Percentiles rank a stretch among this genome's conserved stretches.
Evolutionary conservation across 2,113 vertebrate species (phyloP).

Genomic region (Hippolais icterina): DNA sequence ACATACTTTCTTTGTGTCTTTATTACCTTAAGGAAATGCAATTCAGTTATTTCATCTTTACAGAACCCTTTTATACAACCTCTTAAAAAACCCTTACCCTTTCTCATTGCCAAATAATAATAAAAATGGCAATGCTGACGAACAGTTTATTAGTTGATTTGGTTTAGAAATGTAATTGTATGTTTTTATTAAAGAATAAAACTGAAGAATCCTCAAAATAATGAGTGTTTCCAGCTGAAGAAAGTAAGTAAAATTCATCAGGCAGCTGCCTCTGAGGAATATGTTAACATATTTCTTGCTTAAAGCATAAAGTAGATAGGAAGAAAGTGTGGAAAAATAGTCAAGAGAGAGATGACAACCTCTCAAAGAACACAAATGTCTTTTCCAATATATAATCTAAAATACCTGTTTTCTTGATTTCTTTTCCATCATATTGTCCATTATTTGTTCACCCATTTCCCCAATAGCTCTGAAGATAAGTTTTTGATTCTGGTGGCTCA

Average conservation of each 20-base stretch:
- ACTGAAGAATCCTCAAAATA: not conserved
- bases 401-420: not conserved
- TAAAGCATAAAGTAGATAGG: not conserved
- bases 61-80: not conserved
- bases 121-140: not conserved
- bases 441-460: not conserved
- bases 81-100: not conserved
- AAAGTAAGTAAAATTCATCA: not conserved
- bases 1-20: conserved; percentile 10
- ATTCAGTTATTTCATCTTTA: conserved; percentile 23
- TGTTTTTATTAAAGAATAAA: conserved; percentile 35
- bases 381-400: not conserved
- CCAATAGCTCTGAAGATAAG: not conserved
- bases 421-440: not conserved
- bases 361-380: not conserved
- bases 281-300: conserved; percentile 2
- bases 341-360: not conserved
- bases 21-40: conserved; percentile 14
- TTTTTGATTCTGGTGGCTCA: not conserved
- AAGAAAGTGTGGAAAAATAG: not conserved
- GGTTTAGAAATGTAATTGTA: not conserved
- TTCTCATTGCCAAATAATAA: not conserved
- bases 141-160: not conserved
- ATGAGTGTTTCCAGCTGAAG: not conserved
- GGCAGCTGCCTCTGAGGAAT: not conserved